Evolutionary conservation across 1,140 invertebrate species (phyloP).

Genomic region (Pseudomyrmex concolor): DNA sequence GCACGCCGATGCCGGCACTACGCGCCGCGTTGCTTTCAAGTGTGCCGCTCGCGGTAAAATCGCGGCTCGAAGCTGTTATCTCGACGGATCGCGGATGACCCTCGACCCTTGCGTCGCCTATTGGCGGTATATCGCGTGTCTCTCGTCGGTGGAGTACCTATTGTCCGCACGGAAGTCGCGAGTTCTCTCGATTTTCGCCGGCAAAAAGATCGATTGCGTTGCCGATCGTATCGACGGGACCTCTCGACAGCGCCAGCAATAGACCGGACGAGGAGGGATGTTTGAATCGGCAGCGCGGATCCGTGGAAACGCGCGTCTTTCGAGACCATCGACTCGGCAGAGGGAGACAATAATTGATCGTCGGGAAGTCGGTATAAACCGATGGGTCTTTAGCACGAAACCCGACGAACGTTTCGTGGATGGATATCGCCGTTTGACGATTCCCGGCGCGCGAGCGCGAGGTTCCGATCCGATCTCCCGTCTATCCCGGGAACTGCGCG

Average conservation of each 20-base stretch:
- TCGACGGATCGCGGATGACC: constrained; percentile 76
- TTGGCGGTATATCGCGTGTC: constrained; percentile 79
- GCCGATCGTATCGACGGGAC: neutral
- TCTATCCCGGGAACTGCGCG: neutral
- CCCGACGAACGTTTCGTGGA: constrained; percentile 19
- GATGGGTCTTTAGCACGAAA: constrained; percentile 63
- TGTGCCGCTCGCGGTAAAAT: constrained; percentile 79
- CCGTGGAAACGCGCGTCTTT: constrained; percentile 1
- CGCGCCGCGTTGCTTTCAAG: constrained; percentile 73
- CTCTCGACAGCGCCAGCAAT: neutral
- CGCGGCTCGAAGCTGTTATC: constrained; percentile 76
- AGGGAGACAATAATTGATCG: constrained; percentile 66
- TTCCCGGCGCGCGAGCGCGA: constrained; percentile 27
- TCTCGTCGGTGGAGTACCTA: constrained; percentile 67
- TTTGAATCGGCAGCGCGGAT: neutral
- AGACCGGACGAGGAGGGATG: neutral
- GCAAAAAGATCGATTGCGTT: neutral
- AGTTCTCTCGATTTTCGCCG: constrained; percentile 22
- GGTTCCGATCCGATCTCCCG: constrained; percentile 61
- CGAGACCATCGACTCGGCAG: neutral
- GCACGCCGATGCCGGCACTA: constrained; percentile 35
- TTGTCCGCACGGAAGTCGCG: constrained; percentile 66
- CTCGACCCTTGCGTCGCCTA: constrained; percentile 77
- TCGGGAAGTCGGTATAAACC: constrained; percentile 18
- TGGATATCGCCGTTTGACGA: constrained; percentile 48